Conservation (phyloP, 2,113 vertebrate genomes). For the Globicephala melas region DNA sequence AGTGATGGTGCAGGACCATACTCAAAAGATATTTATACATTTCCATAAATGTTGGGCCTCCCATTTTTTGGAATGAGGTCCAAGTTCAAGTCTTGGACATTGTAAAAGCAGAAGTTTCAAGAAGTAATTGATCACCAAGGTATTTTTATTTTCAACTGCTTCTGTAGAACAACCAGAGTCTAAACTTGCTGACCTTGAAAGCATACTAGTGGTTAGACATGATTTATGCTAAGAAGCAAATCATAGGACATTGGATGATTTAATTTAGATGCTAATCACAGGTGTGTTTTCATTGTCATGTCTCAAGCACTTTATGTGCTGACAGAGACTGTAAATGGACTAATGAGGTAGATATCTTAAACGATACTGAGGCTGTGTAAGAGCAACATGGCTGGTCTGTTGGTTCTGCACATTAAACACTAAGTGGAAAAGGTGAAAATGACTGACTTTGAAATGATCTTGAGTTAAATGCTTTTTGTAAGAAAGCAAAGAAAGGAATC, state of each 20-base stretch:
- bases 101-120: slow-evolving; percentile 1
- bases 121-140: neutral
- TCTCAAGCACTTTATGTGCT: neutral
- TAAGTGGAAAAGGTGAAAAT: neutral
- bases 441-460: neutral
- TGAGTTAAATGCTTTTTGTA: neutral
- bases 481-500: neutral
- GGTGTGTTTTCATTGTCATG: neutral
- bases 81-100: neutral
- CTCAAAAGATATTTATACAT: neutral
- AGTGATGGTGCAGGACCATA: neutral
- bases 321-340: neutral
- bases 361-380: neutral
- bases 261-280: neutral
- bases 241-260: neutral
- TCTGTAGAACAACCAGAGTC: neutral
- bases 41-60: neutral
- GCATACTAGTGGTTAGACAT: neutral
- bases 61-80: neutral
- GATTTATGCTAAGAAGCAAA: neutral
- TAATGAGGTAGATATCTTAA: neutral
- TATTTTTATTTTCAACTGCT: neutral
- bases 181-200: slow-evolving; percentile 20
- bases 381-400: neutral
- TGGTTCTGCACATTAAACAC: neutral